Evolutionary conservation across 2,888 invertebrate genomes (phyloP), one percentile per base, ranked within the genome.

Genomic region (Caenorhabditis sinica): DNA sequence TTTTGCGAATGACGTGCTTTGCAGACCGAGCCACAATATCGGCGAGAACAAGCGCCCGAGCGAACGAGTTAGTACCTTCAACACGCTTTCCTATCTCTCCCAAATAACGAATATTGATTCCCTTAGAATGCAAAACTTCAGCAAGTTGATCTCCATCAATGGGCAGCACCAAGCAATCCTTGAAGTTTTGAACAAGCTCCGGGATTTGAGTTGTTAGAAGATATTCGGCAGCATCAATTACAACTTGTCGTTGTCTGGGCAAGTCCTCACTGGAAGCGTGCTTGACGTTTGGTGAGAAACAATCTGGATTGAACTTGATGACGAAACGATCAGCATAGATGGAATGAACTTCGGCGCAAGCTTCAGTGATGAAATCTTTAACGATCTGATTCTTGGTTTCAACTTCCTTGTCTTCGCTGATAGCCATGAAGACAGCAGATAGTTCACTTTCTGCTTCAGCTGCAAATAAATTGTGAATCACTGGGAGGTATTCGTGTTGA

Each of bases 261-360:
- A 91, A 72, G 58, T 89, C 72, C 68, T 91, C 90, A 6, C 82
- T 79, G 11, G 89, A 88, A 25, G 95, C 94, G 94, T 98, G 97
- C 79, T 95, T 95, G 83, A 99, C 97, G 73, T 97, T 97, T 0
- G 96, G 96, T 13, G 98, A 98, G 94, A 96, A 98, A 85, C 98
- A 97, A 94, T 99, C 99, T 0, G 98, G 97, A 94, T 99, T 99
- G 94, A 99, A 99, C 85, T 97, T 95, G 87, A 99, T 96, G 93
- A 97, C 97, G 93, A 98, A 98, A 93, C 97, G 97, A 0, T 96
- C 96, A 89, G 97, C 97, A 93, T 96, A 96, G 8, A 98, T 95
- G 0, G 98, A 98, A 0, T 97, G 97, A 5, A 98, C 97, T 30
- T 97, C 96, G 9, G 95, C 94, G 9, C 97, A 96, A 2, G 98